A percentile compares a stretch with the other conserved stretches of the same genome.
Evolutionary conservation across 2,797 vertebrate species (phyloP).

Genomic region (Gouania willdenowi): DNA sequence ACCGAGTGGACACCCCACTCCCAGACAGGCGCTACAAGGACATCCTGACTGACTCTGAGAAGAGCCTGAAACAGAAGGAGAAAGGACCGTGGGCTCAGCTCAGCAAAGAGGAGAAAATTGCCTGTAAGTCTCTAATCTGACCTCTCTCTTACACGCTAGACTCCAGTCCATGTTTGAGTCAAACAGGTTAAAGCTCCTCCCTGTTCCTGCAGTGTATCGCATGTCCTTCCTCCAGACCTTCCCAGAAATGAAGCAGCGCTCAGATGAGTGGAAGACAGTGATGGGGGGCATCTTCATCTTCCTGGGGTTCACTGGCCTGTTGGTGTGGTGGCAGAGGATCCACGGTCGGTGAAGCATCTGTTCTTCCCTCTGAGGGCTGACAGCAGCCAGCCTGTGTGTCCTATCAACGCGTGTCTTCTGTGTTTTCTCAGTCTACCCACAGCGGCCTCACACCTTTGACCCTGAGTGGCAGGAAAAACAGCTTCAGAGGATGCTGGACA

Average conservation of each 20-base stretch:
- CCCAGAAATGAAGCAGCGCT: constrained; percentile 75
- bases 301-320: constrained; percentile 78
- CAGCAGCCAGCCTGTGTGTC: too few species aligned
- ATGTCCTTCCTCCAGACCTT: constrained; percentile 76
- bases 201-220: constrained; percentile 75
- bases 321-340: constrained; percentile 79
- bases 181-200: neutral
- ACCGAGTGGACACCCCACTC: constrained; percentile 74
- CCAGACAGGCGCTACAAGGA: constrained; percentile 74
- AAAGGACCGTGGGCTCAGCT: constrained; percentile 82
- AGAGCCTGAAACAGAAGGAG: constrained; percentile 84
- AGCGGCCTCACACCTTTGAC: constrained; percentile 66
- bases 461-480: constrained; percentile 78
- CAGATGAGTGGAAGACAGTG: constrained; percentile 82
- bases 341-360: constrained; percentile 68
- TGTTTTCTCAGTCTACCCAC: constrained; percentile 70
- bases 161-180: neutral
- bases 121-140: constrained; percentile 56
- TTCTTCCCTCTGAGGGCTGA: too few species aligned
- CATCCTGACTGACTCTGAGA: constrained; percentile 60
- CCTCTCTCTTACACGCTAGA: too few species aligned
- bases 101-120: constrained; percentile 80
- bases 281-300: constrained; percentile 75
- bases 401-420: neutral
- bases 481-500: constrained; percentile 80